These are phyloP conservation scores for Tragelaphus strepsiceros DNA, from an alignment of 2,113 vertebrate species.

Conservation along the genomic window DNA sequence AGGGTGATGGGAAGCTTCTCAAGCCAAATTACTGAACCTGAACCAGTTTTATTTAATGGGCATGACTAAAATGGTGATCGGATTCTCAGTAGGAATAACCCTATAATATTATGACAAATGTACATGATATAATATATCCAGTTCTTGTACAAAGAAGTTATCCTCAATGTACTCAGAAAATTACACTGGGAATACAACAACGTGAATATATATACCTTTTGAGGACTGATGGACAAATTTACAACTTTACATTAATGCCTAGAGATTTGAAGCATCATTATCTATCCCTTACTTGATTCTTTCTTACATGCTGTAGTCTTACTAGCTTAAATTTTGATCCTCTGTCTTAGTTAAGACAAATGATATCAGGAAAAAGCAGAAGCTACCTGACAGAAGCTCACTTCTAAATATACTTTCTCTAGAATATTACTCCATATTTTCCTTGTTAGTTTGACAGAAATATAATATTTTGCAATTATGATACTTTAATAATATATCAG, in stretches of 20 bases:
- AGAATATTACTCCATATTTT: background rate
- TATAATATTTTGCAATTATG: background rate
- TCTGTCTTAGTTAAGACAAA: background rate
- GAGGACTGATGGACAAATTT: background rate
- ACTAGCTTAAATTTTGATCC: background rate
- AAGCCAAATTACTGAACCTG: background rate
- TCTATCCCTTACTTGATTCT: background rate
- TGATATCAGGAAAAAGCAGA: background rate
- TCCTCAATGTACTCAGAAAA: background rate
- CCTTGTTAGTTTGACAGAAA: background rate
- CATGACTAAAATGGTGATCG: background rate
- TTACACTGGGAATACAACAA: background rate
- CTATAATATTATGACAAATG: fast-evolving
- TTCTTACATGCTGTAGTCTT: background rate
- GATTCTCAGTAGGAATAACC: background rate
- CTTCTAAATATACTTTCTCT: background rate
- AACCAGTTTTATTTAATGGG: background rate
- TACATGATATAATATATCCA: background rate
- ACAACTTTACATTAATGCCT: background rate
- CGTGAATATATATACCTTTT: background rate
- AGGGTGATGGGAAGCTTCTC: background rate
- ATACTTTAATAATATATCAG: background rate
- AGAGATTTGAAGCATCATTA: background rate
- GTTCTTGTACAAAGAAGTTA: background rate
- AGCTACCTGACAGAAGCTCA: background rate